Percentiles rank a stretch among this genome's conserved stretches.
phyloP scores from a whole-genome alignment of 2,797 vertebrate species.

The Hemitrygon akajei region DNA sequence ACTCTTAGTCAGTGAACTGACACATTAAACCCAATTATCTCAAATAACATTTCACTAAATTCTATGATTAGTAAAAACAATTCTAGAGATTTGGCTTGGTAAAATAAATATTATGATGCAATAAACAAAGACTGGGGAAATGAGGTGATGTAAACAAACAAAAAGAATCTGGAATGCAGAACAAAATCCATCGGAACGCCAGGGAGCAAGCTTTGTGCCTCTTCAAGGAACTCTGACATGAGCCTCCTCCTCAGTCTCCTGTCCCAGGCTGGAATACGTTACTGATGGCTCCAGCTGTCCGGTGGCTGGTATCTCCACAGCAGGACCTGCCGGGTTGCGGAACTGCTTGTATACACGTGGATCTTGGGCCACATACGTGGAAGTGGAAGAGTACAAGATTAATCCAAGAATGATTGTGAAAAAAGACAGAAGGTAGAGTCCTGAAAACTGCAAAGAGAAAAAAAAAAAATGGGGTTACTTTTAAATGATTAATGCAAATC shows the following conservation, averaged over 20 bases:
- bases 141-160: conserved; percentile 59
- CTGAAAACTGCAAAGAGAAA: conserved; percentile 75
- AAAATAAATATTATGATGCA: conserved; percentile 70
- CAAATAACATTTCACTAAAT: conserved; percentile 50
- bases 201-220: conserved; percentile 44
- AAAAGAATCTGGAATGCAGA: conserved; percentile 63
- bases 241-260: conserved; percentile 78
- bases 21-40: conserved; percentile 51
- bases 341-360: conserved; percentile 93
- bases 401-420: conserved; percentile 81
- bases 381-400: conserved; percentile 79
- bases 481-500: background rate
- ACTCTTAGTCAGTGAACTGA: conserved; percentile 41
- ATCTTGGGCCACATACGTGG: conserved; percentile 84
- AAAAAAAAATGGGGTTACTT: conserved; percentile 42
- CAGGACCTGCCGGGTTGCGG: conserved; percentile 70
- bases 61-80: conserved; percentile 56
- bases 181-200: conserved; percentile 50
- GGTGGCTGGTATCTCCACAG: conserved; percentile 59
- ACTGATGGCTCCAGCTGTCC: conserved; percentile 77
- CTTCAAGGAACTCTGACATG: conserved; percentile 71
- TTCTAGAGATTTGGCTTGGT: conserved; percentile 60
- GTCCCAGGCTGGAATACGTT: conserved; percentile 81
- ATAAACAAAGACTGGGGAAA: conserved; percentile 57
- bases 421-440: conserved; percentile 84